Conservation (phyloP, 2,797 vertebrate genomes). For the Serranus cabrilla region DNA sequence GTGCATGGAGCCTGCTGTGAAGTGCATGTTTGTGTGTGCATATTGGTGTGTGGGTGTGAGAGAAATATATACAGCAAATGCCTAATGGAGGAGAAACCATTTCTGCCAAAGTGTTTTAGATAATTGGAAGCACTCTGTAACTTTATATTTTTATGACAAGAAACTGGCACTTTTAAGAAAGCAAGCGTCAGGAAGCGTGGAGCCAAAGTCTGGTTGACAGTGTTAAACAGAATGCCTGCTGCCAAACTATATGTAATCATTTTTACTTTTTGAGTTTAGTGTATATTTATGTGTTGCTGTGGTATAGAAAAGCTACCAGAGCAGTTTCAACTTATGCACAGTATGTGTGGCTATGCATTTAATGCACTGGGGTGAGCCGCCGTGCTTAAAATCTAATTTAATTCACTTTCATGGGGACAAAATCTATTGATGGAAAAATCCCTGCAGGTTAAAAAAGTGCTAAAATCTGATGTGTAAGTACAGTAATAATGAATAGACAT, state of each 20-base stretch:
- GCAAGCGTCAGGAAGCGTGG: conserved; percentile 6
- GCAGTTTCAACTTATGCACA: neutral
- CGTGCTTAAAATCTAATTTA: conserved; percentile 16
- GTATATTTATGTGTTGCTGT: conserved; percentile 1
- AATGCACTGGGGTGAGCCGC: neutral
- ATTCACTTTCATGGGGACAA: conserved; percentile 26
- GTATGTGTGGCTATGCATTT: neutral
- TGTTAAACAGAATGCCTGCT: conserved; percentile 19
- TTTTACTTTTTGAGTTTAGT: neutral
- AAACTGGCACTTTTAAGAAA: conserved; percentile 22
- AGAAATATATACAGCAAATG: conserved; percentile 19
- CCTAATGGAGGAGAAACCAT: conserved; percentile 38
- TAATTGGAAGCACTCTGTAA: conserved; percentile 33
- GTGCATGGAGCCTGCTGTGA: conserved; percentile 35
- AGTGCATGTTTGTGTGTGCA: conserved; percentile 22
- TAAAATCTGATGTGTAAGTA: conserved; percentile 5
- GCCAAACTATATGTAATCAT: conserved; percentile 11
- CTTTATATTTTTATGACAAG: conserved; percentile 31
- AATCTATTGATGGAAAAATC: conserved; percentile 20
- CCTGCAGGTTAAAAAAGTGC: conserved; percentile 12
- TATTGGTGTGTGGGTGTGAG: conserved; percentile 11
- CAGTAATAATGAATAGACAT: conserved; percentile 7
- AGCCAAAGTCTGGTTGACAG: conserved; percentile 21
- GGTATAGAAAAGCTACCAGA: neutral
- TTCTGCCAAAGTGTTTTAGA: conserved; percentile 42